A percentile compares a stretch with the other conserved stretches of the same genome.
Conservation (phyloP, 1,140 invertebrate genomes). For the Atopsyche davidsoni region DNA sequence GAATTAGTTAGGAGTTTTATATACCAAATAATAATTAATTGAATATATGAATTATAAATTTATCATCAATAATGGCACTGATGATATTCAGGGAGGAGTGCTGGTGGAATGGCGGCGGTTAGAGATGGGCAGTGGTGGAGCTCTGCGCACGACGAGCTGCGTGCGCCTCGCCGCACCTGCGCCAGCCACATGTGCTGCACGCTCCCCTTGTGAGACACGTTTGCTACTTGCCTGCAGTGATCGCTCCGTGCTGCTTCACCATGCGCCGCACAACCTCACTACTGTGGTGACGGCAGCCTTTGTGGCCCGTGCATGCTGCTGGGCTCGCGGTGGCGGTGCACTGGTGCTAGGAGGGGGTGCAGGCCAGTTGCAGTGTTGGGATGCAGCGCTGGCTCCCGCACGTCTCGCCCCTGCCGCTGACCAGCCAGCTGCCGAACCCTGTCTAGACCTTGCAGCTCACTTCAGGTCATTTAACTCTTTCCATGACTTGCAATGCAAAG, state of each 20-base stretch:
- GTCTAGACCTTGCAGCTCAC: slow-evolving; percentile 22
- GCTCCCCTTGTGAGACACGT: slow-evolving; percentile 34
- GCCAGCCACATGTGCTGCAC: slow-evolving; percentile 34
- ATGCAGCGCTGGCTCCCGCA: slow-evolving; percentile 21
- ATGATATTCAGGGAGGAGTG: slow-evolving; percentile 40
- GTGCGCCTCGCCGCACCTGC: slow-evolving; percentile 35
- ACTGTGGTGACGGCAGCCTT: slow-evolving; percentile 26
- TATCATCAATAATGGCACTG: neutral
- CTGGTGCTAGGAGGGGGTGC: slow-evolving; percentile 21
- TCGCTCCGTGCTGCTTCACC: slow-evolving; percentile 32
- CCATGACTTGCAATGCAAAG: too few species aligned
- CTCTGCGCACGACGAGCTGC: slow-evolving; percentile 25
- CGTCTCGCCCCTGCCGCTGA: slow-evolving; percentile 19
- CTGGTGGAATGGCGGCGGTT: slow-evolving; percentile 39
- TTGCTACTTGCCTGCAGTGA: slow-evolving; percentile 40
- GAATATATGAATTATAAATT: too few species aligned
- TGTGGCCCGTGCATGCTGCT: slow-evolving; percentile 24
- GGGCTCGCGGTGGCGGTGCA: slow-evolving; percentile 20
- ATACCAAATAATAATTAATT: too few species aligned
- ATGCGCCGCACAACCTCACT: slow-evolving; percentile 22
- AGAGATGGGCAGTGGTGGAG: slow-evolving; percentile 31
- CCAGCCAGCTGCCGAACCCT: slow-evolving; percentile 19
- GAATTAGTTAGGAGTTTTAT: too few species aligned
- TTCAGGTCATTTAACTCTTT: too few species aligned
- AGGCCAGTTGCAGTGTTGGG: slow-evolving; percentile 26